phyloP scores from a whole-genome alignment of 2,888 invertebrate genomes.

The Aquatica leii region DNA sequence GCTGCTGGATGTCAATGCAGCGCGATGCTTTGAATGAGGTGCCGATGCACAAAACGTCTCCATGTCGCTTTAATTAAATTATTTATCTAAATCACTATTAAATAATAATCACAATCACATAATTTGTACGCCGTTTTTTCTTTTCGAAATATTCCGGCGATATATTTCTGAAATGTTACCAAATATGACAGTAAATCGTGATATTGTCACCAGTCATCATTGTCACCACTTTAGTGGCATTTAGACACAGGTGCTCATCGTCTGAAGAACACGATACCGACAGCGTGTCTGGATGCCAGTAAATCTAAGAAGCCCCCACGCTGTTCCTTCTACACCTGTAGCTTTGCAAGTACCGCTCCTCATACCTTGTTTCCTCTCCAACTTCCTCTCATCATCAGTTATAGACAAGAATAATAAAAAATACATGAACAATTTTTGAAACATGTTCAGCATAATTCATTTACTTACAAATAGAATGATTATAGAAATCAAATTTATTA shows the following conservation, averaged over 20 bases:
- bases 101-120: constrained; percentile 1
- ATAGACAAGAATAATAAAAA: too few species aligned
- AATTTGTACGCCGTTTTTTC: neutral
- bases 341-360: constrained; percentile 31
- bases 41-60: constrained; percentile 67
- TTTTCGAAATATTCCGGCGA: neutral
- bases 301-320: constrained; percentile 40
- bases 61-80: constrained; percentile 58
- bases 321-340: constrained; percentile 33
- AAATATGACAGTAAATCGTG: constrained; percentile 10
- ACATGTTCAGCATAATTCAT: too few species aligned
- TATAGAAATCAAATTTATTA: too few species aligned
- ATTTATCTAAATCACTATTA: constrained; percentile 29
- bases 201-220: constrained; percentile 27
- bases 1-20: constrained; percentile 67
- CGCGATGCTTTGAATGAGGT: constrained; percentile 70
- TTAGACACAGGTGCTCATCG: constrained; percentile 33
- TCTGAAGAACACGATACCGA: constrained; percentile 39
- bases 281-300: constrained; percentile 42
- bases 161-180: constrained; percentile 3
- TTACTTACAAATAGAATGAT: too few species aligned
- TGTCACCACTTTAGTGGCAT: constrained; percentile 29
- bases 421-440: too few species aligned
- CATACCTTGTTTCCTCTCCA: constrained; percentile 23
- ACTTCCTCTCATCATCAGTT: constrained; percentile 16